Evolutionary conservation across 1,140 invertebrate species (phyloP).

Genomic region (Drosophila tsacasi): DNA sequence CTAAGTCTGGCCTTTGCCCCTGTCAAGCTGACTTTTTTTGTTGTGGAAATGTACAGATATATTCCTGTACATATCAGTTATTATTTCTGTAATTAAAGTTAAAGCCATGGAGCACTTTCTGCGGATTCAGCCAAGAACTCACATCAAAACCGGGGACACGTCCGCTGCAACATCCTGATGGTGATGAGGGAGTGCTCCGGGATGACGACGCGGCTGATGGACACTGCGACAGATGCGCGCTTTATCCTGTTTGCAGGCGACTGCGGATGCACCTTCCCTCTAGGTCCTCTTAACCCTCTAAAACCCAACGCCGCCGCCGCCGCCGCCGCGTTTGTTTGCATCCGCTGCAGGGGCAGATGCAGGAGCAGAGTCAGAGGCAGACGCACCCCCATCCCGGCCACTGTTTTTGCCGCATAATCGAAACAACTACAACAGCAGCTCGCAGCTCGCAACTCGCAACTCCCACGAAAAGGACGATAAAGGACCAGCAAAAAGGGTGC

Average conservation of each 20-base stretch:
- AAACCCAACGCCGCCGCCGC: background rate
- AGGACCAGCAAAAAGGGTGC: background rate
- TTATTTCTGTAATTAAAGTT: background rate
- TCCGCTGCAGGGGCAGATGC: constrained; percentile 18
- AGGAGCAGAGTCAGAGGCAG: constrained; percentile 2
- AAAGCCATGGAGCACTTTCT: background rate
- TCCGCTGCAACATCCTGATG: constrained; percentile 48
- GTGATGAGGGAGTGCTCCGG: background rate
- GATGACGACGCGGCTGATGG: constrained; percentile 23
- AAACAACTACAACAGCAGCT: constrained; percentile 35
- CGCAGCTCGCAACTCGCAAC: constrained; percentile 2
- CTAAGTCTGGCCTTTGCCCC: background rate
- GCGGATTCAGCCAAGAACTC: constrained; percentile 14
- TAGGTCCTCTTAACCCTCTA: background rate
- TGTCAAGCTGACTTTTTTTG: background rate
- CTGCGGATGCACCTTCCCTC: constrained; percentile 22
- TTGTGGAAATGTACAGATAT: background rate
- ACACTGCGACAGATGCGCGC: constrained; percentile 49
- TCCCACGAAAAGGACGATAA: background rate
- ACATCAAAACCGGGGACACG: constrained; percentile 30
- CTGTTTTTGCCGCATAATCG: constrained; percentile 69
- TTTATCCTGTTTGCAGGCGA: constrained; percentile 53
- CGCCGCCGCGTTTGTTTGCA: constrained; percentile 37
- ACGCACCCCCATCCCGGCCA: constrained; percentile 18
- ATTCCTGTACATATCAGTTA: background rate